phyloP scores from a whole-genome alignment of 2,113 vertebrate genomes.

The Actenoides hombroni region DNA sequence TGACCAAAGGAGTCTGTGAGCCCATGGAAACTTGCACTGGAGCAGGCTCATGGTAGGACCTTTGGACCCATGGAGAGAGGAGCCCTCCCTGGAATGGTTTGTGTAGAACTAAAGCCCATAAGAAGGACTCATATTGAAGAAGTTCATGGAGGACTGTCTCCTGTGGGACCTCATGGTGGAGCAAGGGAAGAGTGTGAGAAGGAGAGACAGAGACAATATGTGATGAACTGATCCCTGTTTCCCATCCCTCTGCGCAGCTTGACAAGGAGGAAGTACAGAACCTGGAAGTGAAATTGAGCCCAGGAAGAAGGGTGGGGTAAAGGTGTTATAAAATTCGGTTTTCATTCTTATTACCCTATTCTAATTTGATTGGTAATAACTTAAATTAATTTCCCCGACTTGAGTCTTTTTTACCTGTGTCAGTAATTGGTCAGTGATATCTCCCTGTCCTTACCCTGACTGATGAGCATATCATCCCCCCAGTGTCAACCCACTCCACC shows the following conservation, averaged over 20 bases:
- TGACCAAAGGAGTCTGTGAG: not conserved
- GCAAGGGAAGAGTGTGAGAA: not conserved
- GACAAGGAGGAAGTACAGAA: fast-evolving
- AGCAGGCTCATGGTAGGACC: not conserved
- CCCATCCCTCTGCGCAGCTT: not conserved
- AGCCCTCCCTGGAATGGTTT: fast-evolving
- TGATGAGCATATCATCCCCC: no score
- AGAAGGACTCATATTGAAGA: no score
- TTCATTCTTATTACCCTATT: not conserved
- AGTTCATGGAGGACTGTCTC: no score
- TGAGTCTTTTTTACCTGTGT: not conserved
- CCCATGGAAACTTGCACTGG: fast-evolving
- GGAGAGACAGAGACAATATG: fast-evolving
- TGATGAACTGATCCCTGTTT: not conserved
- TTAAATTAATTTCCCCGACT: not conserved
- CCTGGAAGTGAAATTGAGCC: not conserved
- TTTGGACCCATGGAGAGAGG: not conserved
- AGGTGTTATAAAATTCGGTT: not conserved
- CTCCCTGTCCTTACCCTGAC: not conserved
- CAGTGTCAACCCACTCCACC: not conserved
- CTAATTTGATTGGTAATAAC: not conserved
- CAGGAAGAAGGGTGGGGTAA: no score
- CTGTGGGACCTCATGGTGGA: no score
- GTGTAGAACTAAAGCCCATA: not conserved
- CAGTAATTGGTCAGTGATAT: not conserved